A percentile compares a stretch with the other conserved stretches of the same genome.
Evolutionary conservation across 2,113 vertebrate species (phyloP).

Genomic region (Lichenostomus cassidix): DNA sequence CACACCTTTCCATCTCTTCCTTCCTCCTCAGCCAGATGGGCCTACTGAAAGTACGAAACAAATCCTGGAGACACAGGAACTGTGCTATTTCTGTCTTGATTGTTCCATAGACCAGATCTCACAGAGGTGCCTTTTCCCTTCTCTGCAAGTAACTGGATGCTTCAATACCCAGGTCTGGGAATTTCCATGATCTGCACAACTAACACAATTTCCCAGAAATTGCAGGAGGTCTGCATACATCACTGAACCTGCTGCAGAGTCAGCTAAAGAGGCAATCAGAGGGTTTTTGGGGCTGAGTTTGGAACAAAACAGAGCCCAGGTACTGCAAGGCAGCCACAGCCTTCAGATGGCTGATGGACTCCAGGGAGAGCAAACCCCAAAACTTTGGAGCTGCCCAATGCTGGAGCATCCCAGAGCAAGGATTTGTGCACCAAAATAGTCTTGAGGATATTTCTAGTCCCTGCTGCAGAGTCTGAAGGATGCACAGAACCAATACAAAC

Average conservation of each 20-base stretch:
- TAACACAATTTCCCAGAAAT: not conserved
- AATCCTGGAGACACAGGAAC: not conserved
- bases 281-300: not conserved
- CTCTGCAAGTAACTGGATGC: rapidly evolving
- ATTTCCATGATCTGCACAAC: not conserved
- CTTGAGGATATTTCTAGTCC: not conserved
- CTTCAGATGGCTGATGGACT: not conserved
- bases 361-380: not conserved
- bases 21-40: not conserved
- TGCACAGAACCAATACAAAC: not conserved
- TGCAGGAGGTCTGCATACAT: rapidly evolving
- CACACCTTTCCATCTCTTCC: not conserved
- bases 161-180: not conserved
- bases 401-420: not conserved
- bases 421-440: not conserved
- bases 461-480: not conserved
- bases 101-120: not conserved
- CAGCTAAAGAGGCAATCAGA: not conserved
- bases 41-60: not conserved
- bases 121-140: not conserved
- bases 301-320: not conserved
- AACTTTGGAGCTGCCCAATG: not conserved
- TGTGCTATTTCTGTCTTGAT: not conserved
- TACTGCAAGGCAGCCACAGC: not conserved
- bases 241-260: not conserved